Evolutionary conservation across 2,797 vertebrate genomes (phyloP), one percentile per base, ranked within the genome.

Genomic region (Halcyon chelicuti): DNA sequence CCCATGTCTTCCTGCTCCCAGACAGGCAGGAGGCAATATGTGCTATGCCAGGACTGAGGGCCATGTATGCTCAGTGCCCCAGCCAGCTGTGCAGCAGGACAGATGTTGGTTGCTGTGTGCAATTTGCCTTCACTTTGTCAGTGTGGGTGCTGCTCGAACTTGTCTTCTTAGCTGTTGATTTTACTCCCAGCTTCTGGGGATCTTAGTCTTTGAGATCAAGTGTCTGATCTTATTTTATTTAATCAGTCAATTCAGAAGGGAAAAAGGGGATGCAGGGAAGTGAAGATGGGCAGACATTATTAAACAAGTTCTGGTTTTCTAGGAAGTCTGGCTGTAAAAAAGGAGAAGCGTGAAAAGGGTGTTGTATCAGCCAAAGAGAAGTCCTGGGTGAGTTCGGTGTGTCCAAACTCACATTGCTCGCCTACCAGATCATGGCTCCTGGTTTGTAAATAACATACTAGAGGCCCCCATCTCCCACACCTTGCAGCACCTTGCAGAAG

Each of bases 241-340:
- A 39, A 49, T 49, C 0, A 3, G 7, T 47, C 35, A 35, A 9
- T 44, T 87, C 65, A 55, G 37, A 46, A 51, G 33, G 51, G 68
- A 21, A 67, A 46, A 74, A 77, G 49, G 13, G 75, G 44, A 49
- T 63, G 44, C 7, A 61, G 39, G 65, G 33, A 79, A 40, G 39
- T 40, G 63, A 81, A n/a, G 40, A 15, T 7, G 21, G 49, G 22
- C 22, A 65, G 52, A 65, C 19, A 20, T 4, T 33, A 28, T 42
- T 35, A 54, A 83, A 47, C 7, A 65, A 54, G 33, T 42, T 62
- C 31, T 66, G 31, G 5, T 51, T 95, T 63, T 65, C 46, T 72
- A 73, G 67, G 63, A 94, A 90, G 65, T 80, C 60, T 90, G 85
- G 5, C 49, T 91, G 90, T 42, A 62, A 75, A 85, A 93, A 90